Percentiles rank a stretch among this genome's conserved stretches.
These are phyloP conservation scores for Philotrypesis tridentata DNA, from an alignment of 1,140 invertebrate species.

Conservation along the genomic window DNA sequence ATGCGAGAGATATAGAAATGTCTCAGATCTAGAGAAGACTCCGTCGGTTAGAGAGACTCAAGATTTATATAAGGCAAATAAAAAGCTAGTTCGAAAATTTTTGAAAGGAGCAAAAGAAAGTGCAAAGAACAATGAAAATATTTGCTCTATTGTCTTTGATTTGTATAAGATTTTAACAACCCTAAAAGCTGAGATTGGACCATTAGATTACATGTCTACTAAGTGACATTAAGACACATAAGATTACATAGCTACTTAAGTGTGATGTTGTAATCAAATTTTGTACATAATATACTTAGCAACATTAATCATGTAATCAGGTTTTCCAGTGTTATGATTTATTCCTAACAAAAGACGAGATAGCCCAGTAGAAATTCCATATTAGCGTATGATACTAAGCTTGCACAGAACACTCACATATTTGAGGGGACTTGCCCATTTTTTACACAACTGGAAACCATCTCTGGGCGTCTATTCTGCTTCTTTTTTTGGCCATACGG, in stretches of 20 bases:
- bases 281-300: neutral
- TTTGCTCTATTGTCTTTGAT: conserved; percentile 23
- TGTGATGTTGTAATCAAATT: too few relatives aligned
- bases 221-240: too few relatives aligned
- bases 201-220: conserved; percentile 38
- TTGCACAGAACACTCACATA: too few relatives aligned
- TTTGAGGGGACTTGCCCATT: too few relatives aligned
- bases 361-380: neutral
- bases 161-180: conserved; percentile 37
- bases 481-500: too few relatives aligned
- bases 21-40: conserved; percentile 2
- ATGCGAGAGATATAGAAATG: conserved; percentile 14
- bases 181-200: conserved; percentile 29
- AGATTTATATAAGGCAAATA: conserved; percentile 7
- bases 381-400: neutral
- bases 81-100: neutral
- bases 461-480: too few relatives aligned
- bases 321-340: neutral
- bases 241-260: too few relatives aligned
- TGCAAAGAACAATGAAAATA: neutral
- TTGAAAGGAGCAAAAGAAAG: neutral
- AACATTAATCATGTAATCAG: neutral
- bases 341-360: neutral
- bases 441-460: too few relatives aligned
- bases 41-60: neutral